Conservation (phyloP, 1,140 invertebrate species). For the Lasaia peninsularis region DNA sequence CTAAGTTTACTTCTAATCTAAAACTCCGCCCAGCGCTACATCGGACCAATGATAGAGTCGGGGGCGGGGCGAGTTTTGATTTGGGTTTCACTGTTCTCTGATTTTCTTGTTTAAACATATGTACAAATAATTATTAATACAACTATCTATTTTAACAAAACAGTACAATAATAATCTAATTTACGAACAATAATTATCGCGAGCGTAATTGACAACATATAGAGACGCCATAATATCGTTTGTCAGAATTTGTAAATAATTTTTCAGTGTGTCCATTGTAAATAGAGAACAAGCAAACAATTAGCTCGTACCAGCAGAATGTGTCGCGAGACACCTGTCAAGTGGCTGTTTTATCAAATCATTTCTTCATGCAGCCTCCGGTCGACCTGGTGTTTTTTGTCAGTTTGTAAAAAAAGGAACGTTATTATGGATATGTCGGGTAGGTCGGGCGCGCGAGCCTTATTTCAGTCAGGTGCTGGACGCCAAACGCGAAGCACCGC, state of each 20-base stretch:
- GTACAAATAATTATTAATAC: neutral
- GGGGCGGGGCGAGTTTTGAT: slow-evolving; percentile 58
- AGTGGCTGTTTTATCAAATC: slow-evolving; percentile 72
- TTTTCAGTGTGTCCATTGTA: slow-evolving; percentile 58
- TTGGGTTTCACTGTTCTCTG: slow-evolving; percentile 24
- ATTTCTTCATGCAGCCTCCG: slow-evolving; percentile 72
- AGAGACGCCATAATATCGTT: slow-evolving; percentile 26
- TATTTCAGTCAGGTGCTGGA: slow-evolving; percentile 67
- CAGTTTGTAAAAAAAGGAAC: slow-evolving; percentile 66
- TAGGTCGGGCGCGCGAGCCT: slow-evolving; percentile 71
- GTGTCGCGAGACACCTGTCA: slow-evolving; percentile 72
- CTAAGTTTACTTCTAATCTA: slow-evolving; percentile 44
- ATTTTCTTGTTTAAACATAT: slow-evolving; percentile 1
- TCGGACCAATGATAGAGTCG: slow-evolving; percentile 52
- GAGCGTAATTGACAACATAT: slow-evolving; percentile 45
- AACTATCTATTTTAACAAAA: neutral
- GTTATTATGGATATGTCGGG: slow-evolving; percentile 62
- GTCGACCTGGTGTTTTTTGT: slow-evolving; percentile 67
- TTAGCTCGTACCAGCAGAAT: slow-evolving; percentile 56
- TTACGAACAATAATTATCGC: neutral
- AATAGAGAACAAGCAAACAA: slow-evolving; percentile 55
- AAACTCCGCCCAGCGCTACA: slow-evolving; percentile 59
- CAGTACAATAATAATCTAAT: neutral
- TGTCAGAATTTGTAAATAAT: slow-evolving; percentile 66
- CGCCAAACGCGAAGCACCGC: slow-evolving; percentile 60